Evolutionary conservation across 2,888 invertebrate genomes (phyloP).

Genomic region (Thymelicus lineola): DNA sequence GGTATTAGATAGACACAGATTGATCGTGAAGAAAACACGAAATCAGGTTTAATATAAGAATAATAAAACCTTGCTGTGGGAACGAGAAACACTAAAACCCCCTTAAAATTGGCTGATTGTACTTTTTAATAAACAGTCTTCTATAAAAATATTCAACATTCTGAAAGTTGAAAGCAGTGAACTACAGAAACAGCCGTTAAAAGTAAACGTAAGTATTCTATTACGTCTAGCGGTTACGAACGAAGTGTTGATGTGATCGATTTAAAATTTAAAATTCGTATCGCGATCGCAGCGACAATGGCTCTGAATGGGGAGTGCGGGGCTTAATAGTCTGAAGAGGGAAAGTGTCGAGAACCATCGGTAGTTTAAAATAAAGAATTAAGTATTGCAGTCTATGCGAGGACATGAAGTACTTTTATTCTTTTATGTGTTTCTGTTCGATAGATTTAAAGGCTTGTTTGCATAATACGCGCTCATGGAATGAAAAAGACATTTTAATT

Average conservation of each 20-base stretch:
- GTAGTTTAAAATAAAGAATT: too few species aligned
- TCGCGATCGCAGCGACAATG: slow-evolving; percentile 18
- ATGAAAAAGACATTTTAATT: background rate
- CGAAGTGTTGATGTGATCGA: slow-evolving; percentile 22
- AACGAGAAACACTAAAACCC: too few species aligned
- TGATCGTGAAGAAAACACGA: background rate
- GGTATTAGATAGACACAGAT: background rate
- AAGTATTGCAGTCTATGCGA: background rate
- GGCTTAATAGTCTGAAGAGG: slow-evolving; percentile 21
- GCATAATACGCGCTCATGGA: background rate
- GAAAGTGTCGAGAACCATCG: slow-evolving; percentile 14
- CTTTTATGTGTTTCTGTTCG: too few species aligned
- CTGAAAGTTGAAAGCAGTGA: too few species aligned
- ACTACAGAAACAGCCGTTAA: background rate
- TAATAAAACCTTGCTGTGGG: background rate
- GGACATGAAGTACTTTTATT: background rate
- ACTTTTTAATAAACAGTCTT: too few species aligned
- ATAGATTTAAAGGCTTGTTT: background rate
- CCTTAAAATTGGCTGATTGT: too few species aligned
- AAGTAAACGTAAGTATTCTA: slow-evolving; percentile 3
- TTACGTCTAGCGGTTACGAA: slow-evolving; percentile 10
- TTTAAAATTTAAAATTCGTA: slow-evolving; percentile 26
- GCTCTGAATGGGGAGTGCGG: slow-evolving; percentile 11
- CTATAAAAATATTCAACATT: too few species aligned
- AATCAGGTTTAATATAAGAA: background rate